phyloP scores from a whole-genome alignment of 2,797 vertebrate species.

The Rhabdophis nuchalis region DNA sequence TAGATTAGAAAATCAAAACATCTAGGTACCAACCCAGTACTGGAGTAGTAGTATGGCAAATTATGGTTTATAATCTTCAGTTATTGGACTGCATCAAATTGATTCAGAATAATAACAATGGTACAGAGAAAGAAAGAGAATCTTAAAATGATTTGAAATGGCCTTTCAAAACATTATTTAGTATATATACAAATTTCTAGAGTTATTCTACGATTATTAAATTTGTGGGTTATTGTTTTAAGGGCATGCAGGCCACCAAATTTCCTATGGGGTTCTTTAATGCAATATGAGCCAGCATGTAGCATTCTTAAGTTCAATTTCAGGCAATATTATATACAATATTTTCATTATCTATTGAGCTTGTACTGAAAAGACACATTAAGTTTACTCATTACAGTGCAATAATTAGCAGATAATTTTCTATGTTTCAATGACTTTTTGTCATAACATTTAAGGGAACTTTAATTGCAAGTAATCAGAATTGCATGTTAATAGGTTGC shows the following conservation, averaged over 20 bases:
- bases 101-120: neutral
- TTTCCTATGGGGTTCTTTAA: conserved; percentile 52
- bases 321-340: conserved; percentile 50
- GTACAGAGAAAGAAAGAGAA: neutral
- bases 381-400: conserved; percentile 66
- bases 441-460: conserved; percentile 83
- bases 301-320: conserved; percentile 52
- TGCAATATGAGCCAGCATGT: conserved; percentile 47
- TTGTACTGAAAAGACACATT: conserved; percentile 62
- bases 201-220: neutral
- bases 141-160: neutral
- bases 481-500: conserved; percentile 80
- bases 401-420: conserved; percentile 83
- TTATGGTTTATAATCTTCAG: neutral
- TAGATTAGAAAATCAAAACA: neutral
- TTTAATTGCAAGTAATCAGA: conserved; percentile 94
- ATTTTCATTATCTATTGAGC: conserved; percentile 68
- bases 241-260: conserved; percentile 24
- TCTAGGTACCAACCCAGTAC: neutral
- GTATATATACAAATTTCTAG: neutral
- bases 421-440: conserved; percentile 78
- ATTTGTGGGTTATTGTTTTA: conserved; percentile 22
- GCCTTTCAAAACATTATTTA: neutral
- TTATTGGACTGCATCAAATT: neutral
- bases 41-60: neutral